Evolutionary conservation across 1,140 invertebrate genomes (phyloP), one percentile per base, ranked within the genome.

Genomic region (Hirudo medicinalis): DNA sequence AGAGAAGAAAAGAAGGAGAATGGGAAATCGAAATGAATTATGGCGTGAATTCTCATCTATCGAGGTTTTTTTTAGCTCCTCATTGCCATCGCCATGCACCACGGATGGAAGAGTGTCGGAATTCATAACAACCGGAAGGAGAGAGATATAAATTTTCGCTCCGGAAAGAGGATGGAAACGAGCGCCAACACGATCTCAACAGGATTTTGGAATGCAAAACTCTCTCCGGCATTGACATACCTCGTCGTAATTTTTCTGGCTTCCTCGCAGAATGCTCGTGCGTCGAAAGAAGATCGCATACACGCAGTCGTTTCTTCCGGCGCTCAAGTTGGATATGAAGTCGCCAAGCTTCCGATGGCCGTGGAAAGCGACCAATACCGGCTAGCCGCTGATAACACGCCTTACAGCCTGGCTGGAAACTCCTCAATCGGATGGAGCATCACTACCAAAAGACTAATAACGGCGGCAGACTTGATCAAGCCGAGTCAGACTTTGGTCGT

Each of bases 291-390:
- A 63, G 57, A 63, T 63, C 57, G 57, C 22, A 15, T 63, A 13
- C 57, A 63, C 8, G 29, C 17, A 13, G 29, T 15, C 22, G 22
- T 63, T 22, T 25, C 29, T 32, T 25, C 22, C 13, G 29, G 11
- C 11, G 3, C 57, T n/a, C 11, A 22, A 63, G 57, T 63, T 20
- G 57, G 57, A 25, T 63, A 5, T 13, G 29, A 22, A 25, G 57
- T 63, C 57, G 20, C 22, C 15, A 63, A 22, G 57, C 29, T 63
- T 13, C 57, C 57, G 19, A 63, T 49, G 43, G 43, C 57, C 29
- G 29, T 63, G 57, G 22, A 32, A 63, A 32, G 29, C 57, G 29
- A 22, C 29, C 57, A 63, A 63, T 63, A 63, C 57, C 57, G 57
- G 29, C 29, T 63, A 63, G 22, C 57, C 11, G 29, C 57, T n/a